These are phyloP conservation scores for Pipistrellus nathusii DNA, from an alignment of 2,797 vertebrate genomes.

Conservation along the genomic window DNA sequence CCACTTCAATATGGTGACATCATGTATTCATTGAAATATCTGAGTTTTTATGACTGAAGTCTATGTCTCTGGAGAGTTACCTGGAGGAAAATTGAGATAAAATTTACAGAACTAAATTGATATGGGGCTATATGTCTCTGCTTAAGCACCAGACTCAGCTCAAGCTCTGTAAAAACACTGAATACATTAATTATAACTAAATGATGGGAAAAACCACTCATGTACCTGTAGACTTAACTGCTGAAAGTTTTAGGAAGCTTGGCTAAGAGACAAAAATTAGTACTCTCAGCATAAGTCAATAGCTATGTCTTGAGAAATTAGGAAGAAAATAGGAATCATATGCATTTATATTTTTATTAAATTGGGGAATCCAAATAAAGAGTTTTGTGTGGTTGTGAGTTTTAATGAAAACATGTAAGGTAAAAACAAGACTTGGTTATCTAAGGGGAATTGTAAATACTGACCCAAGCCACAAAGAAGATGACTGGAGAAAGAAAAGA, in stretches of 20 bases:
- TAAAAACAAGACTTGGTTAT: neutral
- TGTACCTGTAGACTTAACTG: neutral
- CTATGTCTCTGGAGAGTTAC: neutral
- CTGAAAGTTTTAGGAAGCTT: neutral
- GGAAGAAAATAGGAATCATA: slow-evolving; percentile 44
- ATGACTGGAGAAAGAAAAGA: neutral
- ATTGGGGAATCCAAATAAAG: neutral
- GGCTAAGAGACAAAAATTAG: neutral
- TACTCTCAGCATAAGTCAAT: slow-evolving; percentile 10
- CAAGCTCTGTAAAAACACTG: neutral
- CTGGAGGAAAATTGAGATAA: neutral
- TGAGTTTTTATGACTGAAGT: slow-evolving; percentile 27
- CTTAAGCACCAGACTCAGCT: neutral
- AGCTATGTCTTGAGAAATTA: neutral
- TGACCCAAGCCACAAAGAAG: slow-evolving; percentile 9
- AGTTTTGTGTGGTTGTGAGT: neutral
- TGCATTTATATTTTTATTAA: slow-evolving; percentile 45
- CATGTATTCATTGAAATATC: neutral
- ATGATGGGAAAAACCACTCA: neutral
- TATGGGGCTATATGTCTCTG: neutral
- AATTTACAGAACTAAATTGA: neutral
- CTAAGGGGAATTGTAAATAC: neutral
- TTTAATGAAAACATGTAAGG: slow-evolving; percentile 15
- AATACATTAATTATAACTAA: neutral
- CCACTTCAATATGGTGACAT: neutral